Base-by-base conservation (phyloP, 2,113 vertebrate species). In the Ailuropoda melanoleuca region DNA sequence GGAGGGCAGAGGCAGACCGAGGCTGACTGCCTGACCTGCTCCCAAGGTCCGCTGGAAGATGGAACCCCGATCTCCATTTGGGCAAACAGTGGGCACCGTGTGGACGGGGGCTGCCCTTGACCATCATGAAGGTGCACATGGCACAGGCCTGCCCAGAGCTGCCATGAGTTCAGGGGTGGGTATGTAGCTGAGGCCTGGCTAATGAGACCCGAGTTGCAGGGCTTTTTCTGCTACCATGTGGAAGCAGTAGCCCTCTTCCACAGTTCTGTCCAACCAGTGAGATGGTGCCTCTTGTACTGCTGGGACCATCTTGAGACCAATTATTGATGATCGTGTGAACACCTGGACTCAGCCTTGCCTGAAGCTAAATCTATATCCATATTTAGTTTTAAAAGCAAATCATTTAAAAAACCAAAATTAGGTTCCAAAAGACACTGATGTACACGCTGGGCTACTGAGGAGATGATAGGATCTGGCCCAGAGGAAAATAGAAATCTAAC, bases 371-470 rank as follows among this genome's bases (percentile, higher is more conserved):
- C 48, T 75, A 0, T 23, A n/a, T 26, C 3, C 50, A 29, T 12
- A 34, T 55, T 66, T 46, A 43, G 55, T 70, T 89, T 66, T 75
- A 87, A 83, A 8, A 90, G 29, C n/a, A 48, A 75, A 60, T 50
- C 37, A n/a, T 58, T 68, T 46, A 29, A 48, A 46, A 34, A 39
- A 3, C 29, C 37, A 39, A 58, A 23, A 26, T 26, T 17, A 74
- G 48, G 55, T 34, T 39, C 43, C 55, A n/a, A 21, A 72, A 21
- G 64, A 34, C 3, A 18, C 34, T 14, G 19, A 23, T 3, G 7
- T 23, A 8, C 13, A 23, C 3, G 0, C 37, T 0, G 18, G 60
- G 64, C 46, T 43, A 26, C 37, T 0, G 1, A 24, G 56, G 2
- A 62, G 43, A 37, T 0, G 26, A 43, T 1, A 15, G 55, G 26